Evolutionary conservation across 2,888 invertebrate genomes (phyloP), one percentile per base, ranked within the genome.

Genomic region (Harmothoe impar): DNA sequence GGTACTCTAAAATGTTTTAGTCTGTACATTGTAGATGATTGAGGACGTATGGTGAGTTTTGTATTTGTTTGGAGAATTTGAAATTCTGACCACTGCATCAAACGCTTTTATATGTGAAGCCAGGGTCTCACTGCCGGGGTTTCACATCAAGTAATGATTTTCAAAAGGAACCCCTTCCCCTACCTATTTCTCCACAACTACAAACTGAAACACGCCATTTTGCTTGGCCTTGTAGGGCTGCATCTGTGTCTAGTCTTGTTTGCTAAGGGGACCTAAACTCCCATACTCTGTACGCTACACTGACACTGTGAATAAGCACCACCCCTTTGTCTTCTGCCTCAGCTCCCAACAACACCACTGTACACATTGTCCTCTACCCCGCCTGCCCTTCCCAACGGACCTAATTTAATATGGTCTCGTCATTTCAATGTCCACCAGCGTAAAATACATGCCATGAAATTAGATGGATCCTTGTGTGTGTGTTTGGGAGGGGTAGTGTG

Each of bases 211-310:
- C n/a, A n/a, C n/a, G n/a, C n/a, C n/a, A n/a, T n/a, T n/a, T n/a
- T n/a, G n/a, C n/a, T n/a, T n/a, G n/a, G n/a, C n/a, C 5, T 20
- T n/a, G 15, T 20, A 62, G 20, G 3, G 62, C 72, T 62, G 62
- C 12, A 3, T n/a, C 62, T 62, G 62, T 62, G 43, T 43, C 62
- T 62, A 20, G 15, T n/a, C 17, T 0, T 72, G 72, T 72, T 72
- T 72, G 29, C 29, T 25, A 25, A 72, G 15, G 72, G 72, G 72
- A 25, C 29, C 72, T 72, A n/a, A 72, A 72, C 72, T 72, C 72
- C 72, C 72, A 72, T 72, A n/a, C 23, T 20, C 62, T 62, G 31
- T 29, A 15, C 72, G 25, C 29, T 72, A 25, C 29, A 29, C 72
- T 29, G 72, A 72, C 72, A 25, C 5, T 29, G n/a, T 29, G 62